Conservation (phyloP, 2,113 vertebrate genomes). For the Lepisosteus osseus region DNA sequence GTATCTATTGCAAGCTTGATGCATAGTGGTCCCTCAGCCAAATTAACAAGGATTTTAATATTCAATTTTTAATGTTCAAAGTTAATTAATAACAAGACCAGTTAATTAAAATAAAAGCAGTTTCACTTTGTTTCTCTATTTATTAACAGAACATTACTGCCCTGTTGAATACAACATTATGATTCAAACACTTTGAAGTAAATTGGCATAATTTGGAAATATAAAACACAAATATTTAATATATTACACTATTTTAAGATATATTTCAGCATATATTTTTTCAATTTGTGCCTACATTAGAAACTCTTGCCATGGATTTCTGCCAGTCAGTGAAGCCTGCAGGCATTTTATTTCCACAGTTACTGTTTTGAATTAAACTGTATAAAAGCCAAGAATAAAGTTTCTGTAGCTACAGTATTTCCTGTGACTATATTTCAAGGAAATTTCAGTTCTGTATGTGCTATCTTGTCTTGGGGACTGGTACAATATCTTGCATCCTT, state of each 20-base stretch:
- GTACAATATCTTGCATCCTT: neutral
- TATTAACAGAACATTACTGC: too few relatives aligned
- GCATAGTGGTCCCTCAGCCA: too few relatives aligned
- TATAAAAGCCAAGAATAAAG: constrained; percentile 10
- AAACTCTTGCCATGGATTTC: constrained; percentile 3
- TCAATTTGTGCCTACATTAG: neutral
- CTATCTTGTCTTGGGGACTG: constrained; percentile 4
- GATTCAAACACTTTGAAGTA: too few relatives aligned
- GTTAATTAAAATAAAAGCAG: too few relatives aligned
- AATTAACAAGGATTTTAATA: too few relatives aligned
- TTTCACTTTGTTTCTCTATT: too few relatives aligned
- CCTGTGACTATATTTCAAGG: constrained; percentile 9
- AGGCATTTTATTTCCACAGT: constrained; percentile 10
- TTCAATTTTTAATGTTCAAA: too few relatives aligned
- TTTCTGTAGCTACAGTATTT: constrained; percentile 10
- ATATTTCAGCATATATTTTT: neutral
- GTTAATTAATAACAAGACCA: too few relatives aligned
- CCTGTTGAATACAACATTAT: too few relatives aligned
- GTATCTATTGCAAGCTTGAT: too few relatives aligned
- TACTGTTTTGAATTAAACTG: constrained; percentile 10
- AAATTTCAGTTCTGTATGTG: constrained; percentile 7
- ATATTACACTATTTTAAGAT: neutral
- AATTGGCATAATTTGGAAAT: too few relatives aligned
- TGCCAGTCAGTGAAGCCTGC: neutral
- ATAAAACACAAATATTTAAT: neutral